Evolutionary conservation across 2,888 invertebrate species (phyloP), one percentile per base, ranked within the genome.

Genomic region (Sesamia inferens): DNA sequence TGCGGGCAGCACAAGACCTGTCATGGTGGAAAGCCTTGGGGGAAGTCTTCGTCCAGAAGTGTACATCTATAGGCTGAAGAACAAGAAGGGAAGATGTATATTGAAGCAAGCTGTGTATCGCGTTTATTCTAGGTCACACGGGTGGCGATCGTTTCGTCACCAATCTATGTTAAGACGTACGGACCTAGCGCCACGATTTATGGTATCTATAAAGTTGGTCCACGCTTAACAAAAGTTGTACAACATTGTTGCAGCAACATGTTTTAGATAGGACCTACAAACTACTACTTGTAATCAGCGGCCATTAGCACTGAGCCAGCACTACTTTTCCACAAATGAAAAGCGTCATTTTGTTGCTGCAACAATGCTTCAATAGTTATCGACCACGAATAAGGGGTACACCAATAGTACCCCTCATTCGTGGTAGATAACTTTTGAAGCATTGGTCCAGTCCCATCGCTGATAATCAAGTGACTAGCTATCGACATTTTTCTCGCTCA

Each of bases 51-150:
- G n/a, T n/a, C n/a, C n/a, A n/a, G n/a, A n/a, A n/a, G n/a, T n/a
- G n/a, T n/a, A n/a, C n/a, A n/a, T n/a, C n/a, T n/a, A n/a, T n/a
- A n/a, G n/a, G n/a, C n/a, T n/a, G n/a, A n/a, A n/a, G n/a, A n/a
- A n/a, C n/a, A n/a, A n/a, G n/a, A n/a, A n/a, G n/a, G n/a, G n/a
- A n/a, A n/a, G n/a, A n/a, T n/a, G n/a, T n/a, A n/a, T n/a, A 57
- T 57, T 58, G 5, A 57, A 63, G 19, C 61, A 78, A 51, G 71
- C 55, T 48, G 55, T 62, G 57, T 22, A 71, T 22, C 31, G 55
- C 62, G 48, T 51, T 71, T 44, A 44, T 13, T 13, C 5, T 54
- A 54, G 1, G 24, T 31, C 14, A 19, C 22, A 7, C 19, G 55
- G 14, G 31, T 31, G 61, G 19, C 14, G 19, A 44, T 4, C 19